These are phyloP conservation scores for Larimichthys crocea DNA, from an alignment of 2,113 vertebrate species.

Conservation along the genomic window DNA sequence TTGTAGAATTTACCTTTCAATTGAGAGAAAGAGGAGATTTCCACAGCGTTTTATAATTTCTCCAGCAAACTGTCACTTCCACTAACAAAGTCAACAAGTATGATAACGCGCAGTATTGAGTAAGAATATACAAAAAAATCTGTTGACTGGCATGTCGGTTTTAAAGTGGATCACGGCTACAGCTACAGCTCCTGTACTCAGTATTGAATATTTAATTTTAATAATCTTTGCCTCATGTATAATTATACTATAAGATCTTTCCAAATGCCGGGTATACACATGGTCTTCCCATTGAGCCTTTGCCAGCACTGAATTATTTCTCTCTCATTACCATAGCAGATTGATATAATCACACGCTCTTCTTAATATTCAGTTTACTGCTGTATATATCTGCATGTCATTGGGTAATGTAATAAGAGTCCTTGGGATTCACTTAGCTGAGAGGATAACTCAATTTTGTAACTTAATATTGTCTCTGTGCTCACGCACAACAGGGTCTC, in stretches of 20 bases:
- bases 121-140: constrained; percentile 30
- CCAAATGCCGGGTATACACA: constrained; percentile 37
- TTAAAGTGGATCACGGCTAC: not conserved
- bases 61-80: constrained; percentile 32
- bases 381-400: constrained; percentile 68
- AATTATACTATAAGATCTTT: constrained; percentile 52
- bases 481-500: constrained; percentile 65
- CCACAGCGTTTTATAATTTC: constrained; percentile 33
- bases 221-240: constrained; percentile 46
- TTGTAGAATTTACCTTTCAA: constrained; percentile 49
- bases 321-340: constrained; percentile 67
- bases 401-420: constrained; percentile 76
- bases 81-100: constrained; percentile 54
- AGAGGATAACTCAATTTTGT: constrained; percentile 77
- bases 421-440: constrained; percentile 76
- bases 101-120: constrained; percentile 7
- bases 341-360: constrained; percentile 73
- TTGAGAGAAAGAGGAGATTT: constrained; percentile 20
- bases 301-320: constrained; percentile 53
- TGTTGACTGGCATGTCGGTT: not conserved
- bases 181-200: constrained; percentile 27
- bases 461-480: constrained; percentile 73
- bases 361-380: constrained; percentile 75
- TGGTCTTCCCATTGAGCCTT: constrained; percentile 44
- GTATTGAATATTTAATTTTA: constrained; percentile 56